Evolutionary conservation across 2,113 vertebrate genomes (phyloP), one percentile per base, ranked within the genome.

Genomic region (Cyprinus carpio): DNA sequence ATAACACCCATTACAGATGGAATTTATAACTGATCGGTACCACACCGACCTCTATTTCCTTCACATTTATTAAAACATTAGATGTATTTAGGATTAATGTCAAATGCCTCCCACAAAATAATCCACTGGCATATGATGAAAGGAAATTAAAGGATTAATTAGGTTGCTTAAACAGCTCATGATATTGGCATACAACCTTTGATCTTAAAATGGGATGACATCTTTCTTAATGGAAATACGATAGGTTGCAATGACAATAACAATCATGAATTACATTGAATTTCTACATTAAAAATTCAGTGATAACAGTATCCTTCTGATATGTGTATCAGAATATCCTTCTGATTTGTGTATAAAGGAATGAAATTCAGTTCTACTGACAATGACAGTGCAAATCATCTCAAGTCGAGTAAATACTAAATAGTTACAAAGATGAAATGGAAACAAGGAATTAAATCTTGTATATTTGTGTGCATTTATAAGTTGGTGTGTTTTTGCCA

Each of bases 401-500:
- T 80, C 56, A 64, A 80, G 25, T 15, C 37, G 65, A 64, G 8
- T 46, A 20, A 80, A 6, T 43, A 46, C 23, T 25, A 74, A 74
- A 64, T 64, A 64, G 8, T 34, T 46, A n/a, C n/a, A n/a, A n/a
- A n/a, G n/a, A n/a, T n/a, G n/a, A n/a, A n/a, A n/a, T n/a, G n/a
- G n/a, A n/a, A n/a, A n/a, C n/a, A n/a, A n/a, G n/a, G n/a, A n/a
- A n/a, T n/a, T n/a, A n/a, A n/a, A n/a, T n/a, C n/a, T n/a, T n/a
- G n/a, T n/a, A n/a, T n/a, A 67, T 49, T 25, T 86, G 58, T 69
- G 46, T 71, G 60, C 89, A 83, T 89, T 77, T 92, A 7, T 87
- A 64, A 46, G 86, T 86, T 77, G 62, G 85, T 77, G 60, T 88
- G 88, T 83, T 92, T 89, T 84, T 92, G 89, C 92, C 92, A 89